Conservation (phyloP, 2,113 vertebrate genomes). For the Dicrurus megarhynchus region DNA sequence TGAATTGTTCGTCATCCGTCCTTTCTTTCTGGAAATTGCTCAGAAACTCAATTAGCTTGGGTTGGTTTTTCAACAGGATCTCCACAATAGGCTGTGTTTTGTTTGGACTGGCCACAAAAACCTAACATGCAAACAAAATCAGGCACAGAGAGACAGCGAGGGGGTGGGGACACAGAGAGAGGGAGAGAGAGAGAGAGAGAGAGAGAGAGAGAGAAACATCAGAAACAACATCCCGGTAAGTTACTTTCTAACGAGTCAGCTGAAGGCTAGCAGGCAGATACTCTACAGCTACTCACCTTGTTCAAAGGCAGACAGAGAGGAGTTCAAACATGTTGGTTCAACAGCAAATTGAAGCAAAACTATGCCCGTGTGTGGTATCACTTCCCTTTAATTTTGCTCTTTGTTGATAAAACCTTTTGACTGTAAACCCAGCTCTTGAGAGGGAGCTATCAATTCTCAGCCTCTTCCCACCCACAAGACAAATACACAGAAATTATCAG, state of each 20-base stretch:
- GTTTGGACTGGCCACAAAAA: conserved; percentile 97
- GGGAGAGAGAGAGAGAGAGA: neutral
- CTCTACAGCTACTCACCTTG: neutral
- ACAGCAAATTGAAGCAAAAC: neutral
- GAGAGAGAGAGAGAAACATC: neutral
- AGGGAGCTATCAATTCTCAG: neutral
- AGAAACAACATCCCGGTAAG: neutral
- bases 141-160: neutral
- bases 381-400: neutral
- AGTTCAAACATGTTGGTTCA: neutral
- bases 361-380: rapidly evolving
- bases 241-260: neutral
- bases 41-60: conserved; percentile 96
- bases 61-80: conserved; percentile 96
- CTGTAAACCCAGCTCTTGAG: neutral
- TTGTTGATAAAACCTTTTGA: neutral
- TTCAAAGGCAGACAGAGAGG: neutral
- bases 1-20: conserved; percentile 94
- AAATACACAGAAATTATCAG: neutral
- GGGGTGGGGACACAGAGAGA: neutral
- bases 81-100: conserved; percentile 97
- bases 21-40: conserved; percentile 95
- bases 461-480: neutral
- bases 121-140: conserved; percentile 72
- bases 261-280: neutral